Percentiles rank a stretch among this genome's conserved stretches.
phyloP scores from a whole-genome alignment of 2,888 invertebrate genomes.

The Conus canariensis region DNA sequence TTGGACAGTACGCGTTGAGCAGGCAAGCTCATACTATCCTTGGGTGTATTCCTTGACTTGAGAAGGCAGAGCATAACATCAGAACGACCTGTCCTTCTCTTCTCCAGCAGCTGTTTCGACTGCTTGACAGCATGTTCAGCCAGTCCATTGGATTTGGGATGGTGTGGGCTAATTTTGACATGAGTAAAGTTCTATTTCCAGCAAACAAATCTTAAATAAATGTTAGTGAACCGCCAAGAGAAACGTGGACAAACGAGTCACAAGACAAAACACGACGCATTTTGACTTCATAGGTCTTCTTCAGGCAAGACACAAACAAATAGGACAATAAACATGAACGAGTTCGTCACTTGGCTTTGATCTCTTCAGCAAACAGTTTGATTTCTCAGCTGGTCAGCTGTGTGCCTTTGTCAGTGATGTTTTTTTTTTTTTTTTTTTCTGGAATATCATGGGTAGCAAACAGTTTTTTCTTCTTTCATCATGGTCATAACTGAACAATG shows the following conservation, averaged over 20 bases:
- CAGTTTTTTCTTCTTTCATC: neutral
- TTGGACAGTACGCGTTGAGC: neutral
- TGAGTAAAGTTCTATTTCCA: slow-evolving; percentile 1
- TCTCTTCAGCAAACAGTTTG: neutral
- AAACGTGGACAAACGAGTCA: no score
- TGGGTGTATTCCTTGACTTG: neutral
- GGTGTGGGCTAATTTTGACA: slow-evolving; percentile 2
- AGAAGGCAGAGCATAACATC: neutral
- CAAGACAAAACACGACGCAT: no score
- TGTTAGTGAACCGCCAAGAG: no score
- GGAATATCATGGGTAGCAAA: slow-evolving; percentile 7
- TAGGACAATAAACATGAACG: no score
- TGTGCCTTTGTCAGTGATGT: neutral
- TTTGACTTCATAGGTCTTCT: no score
- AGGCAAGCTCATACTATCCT: neutral
- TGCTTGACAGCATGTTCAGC: slow-evolving; percentile 20
- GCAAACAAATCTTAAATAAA: no score
- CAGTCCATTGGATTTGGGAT: slow-evolving; percentile 13
- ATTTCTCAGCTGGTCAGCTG: neutral
- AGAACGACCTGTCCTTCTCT: neutral
- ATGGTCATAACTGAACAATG: neutral
- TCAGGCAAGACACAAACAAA: no score
- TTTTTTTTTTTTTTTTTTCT: neutral
- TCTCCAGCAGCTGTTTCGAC: neutral
- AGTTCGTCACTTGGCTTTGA: no score